phyloP scores from a whole-genome alignment of 2,888 invertebrate genomes.

The Latrodectus elegans region DNA sequence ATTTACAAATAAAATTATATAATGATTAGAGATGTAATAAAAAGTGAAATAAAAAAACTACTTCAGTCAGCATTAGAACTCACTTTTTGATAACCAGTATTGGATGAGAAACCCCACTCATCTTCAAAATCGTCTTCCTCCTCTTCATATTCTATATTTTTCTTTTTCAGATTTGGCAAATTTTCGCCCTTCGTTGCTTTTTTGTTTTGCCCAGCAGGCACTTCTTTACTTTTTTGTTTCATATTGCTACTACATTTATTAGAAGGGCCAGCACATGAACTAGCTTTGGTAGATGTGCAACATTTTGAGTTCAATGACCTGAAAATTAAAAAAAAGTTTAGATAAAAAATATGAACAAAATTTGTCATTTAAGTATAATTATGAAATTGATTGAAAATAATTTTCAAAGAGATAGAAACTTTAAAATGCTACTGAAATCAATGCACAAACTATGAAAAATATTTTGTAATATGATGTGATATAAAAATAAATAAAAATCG shows the following conservation, averaged over 20 bases:
- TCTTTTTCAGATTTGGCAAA: slow-evolving; percentile 16
- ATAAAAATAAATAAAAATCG: too few species aligned
- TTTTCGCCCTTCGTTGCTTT: slow-evolving; percentile 36
- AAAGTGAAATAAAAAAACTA: neutral
- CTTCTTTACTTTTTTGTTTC: slow-evolving; percentile 13
- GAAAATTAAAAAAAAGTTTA: neutral
- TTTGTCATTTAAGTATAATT: too few species aligned
- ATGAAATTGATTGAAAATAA: too few species aligned
- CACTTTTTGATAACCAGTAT: slow-evolving; percentile 52
- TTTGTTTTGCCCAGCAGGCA: slow-evolving; percentile 1
- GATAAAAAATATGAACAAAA: too few species aligned
- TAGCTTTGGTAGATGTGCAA: slow-evolving; percentile 13
- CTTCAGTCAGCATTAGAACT: slow-evolving; percentile 56
- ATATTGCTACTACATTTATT: slow-evolving; percentile 17
- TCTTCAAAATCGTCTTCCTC: slow-evolving; percentile 51
- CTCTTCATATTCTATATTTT: slow-evolving; percentile 24
- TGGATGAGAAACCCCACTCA: slow-evolving; percentile 28
- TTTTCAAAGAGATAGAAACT: too few species aligned
- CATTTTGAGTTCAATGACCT: slow-evolving; percentile 27
- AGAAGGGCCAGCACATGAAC: slow-evolving; percentile 45
- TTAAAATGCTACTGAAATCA: too few species aligned
- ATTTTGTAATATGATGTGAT: too few species aligned
- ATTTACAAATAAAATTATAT: too few species aligned
- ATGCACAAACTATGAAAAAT: too few species aligned
- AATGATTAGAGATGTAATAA: neutral